Evolutionary conservation across 2,797 vertebrate genomes (phyloP).

Genomic region (Eulemur coronatus): DNA sequence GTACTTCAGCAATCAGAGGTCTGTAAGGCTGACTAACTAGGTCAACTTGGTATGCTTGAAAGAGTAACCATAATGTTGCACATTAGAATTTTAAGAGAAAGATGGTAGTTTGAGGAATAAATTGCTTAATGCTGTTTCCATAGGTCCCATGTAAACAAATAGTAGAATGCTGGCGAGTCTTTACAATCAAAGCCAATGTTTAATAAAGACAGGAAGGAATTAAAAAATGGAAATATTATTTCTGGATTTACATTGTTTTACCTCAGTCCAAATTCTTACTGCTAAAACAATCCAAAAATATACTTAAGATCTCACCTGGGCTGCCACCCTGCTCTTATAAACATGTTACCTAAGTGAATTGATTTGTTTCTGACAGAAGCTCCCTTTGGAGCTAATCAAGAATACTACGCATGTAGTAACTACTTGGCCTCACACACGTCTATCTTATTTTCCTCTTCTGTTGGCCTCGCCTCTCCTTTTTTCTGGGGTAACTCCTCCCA

Average conservation of each 20-base stretch:
- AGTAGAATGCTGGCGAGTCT: conserved; percentile 59
- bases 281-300: conserved; percentile 62
- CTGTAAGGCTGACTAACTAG: neutral
- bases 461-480: neutral
- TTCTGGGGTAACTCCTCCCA: neutral
- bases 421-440: neutral
- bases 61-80: neutral
- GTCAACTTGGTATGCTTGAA: neutral
- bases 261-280: conserved; percentile 51
- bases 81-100: conserved; percentile 44
- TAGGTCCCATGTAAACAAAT: conserved; percentile 63
- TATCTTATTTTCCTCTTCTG: neutral
- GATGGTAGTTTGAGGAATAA: conserved; percentile 47
- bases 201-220: conserved; percentile 61
- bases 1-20: neutral
- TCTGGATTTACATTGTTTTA: conserved; percentile 58
- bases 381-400: conserved; percentile 46
- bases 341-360: conserved; percentile 33
- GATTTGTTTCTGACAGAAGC: conserved; percentile 39
- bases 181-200: conserved; percentile 50
- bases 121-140: conserved; percentile 56
- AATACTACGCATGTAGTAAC: neutral
- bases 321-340: conserved; percentile 33
- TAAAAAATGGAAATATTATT: conserved; percentile 62
- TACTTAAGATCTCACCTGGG: conserved; percentile 53